These are phyloP conservation scores for Ancistrus triradiatus DNA, from an alignment of 2,113 vertebrate genomes.

Conservation along the genomic window DNA sequence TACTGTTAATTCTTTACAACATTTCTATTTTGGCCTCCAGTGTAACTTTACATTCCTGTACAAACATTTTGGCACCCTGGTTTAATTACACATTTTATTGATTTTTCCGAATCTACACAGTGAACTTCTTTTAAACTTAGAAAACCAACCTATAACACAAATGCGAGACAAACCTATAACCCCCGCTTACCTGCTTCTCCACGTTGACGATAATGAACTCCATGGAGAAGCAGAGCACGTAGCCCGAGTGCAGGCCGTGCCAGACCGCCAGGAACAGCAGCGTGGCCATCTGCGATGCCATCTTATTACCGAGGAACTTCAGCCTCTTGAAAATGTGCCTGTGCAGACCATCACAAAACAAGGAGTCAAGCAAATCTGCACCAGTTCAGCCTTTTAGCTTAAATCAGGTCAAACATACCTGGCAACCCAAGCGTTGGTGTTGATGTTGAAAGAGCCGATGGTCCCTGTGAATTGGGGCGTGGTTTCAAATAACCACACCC, in stretches of 20 bases:
- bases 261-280: conserved; percentile 88
- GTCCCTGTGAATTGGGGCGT: conserved; percentile 89
- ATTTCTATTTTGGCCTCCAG: no score
- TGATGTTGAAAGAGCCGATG: conserved; percentile 93
- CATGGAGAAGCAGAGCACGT: conserved; percentile 94
- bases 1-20: no score
- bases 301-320: conserved; percentile 89
- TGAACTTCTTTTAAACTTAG: no score
- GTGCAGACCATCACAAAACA: conserved; percentile 14
- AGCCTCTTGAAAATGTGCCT: conserved; percentile 92
- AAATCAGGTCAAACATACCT: conserved; percentile 70
- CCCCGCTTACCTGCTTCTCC: conserved; percentile 84
- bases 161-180: no score
- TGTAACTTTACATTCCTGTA: no score
- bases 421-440: conserved; percentile 92
- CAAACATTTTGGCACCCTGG: no score
- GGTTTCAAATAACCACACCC: conserved; percentile 92
- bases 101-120: no score
- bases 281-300: conserved; percentile 80
- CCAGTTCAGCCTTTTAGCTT: no score
- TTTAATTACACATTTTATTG: no score
- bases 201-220: conserved; percentile 90
- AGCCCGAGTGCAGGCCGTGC: conserved; percentile 94
- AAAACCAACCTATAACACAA: no score
- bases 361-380: no score